These are phyloP conservation scores for Oligia strigilis DNA, from an alignment of 2,888 invertebrate species.

Conservation along the genomic window DNA sequence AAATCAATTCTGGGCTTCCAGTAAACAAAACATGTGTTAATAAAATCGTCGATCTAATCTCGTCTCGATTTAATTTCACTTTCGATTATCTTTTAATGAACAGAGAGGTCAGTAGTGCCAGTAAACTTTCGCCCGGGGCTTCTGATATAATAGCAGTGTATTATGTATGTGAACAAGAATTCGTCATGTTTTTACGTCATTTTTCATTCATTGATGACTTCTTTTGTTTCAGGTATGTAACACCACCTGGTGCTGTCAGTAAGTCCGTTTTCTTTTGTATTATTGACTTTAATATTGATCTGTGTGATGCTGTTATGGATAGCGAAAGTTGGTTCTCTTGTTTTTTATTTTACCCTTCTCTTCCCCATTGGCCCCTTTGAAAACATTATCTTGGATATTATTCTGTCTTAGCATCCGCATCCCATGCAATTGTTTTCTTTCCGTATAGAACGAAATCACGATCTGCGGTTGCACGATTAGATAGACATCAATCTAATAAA, in stretches of 20 bases:
- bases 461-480: conserved; percentile 10
- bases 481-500: conserved; percentile 3
- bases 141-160: conserved; percentile 77
- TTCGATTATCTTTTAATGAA: conserved; percentile 88
- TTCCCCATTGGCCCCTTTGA: neutral
- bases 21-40: conserved; percentile 75
- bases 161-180: conserved; percentile 75
- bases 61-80: conserved; percentile 86
- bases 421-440: neutral
- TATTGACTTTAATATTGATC: conserved; percentile 17
- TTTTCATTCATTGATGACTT: conserved; percentile 56
- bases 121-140: conserved; percentile 85
- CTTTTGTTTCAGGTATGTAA: conserved; percentile 82
- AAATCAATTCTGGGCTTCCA: conserved; percentile 37
- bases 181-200: conserved; percentile 76
- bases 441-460: neutral
- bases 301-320: neutral
- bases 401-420: neutral
- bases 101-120: conserved; percentile 82
- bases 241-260: conserved; percentile 30
- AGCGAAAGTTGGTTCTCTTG: conserved; percentile 16
- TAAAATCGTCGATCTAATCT: conserved; percentile 81
- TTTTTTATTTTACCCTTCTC: neutral
- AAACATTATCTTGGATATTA: neutral
- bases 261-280: conserved; percentile 42